Percentiles rank a stretch among this genome's conserved stretches.
These are phyloP conservation scores for Melanaphis sacchari DNA, from an alignment of 1,140 invertebrate genomes.

Conservation along the genomic window DNA sequence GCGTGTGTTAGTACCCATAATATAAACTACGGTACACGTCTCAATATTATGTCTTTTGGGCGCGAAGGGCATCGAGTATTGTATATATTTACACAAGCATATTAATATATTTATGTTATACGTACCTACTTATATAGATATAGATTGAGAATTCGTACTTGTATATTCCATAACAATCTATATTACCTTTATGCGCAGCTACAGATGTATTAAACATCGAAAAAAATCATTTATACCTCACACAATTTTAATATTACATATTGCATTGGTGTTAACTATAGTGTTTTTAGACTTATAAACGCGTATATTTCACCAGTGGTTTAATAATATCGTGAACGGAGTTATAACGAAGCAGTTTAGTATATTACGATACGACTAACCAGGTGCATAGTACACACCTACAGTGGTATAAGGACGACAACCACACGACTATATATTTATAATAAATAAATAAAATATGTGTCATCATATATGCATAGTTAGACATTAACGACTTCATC, in stretches of 20 bases:
- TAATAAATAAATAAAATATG: neutral
- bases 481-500: neutral
- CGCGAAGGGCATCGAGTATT: neutral
- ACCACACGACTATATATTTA: neutral
- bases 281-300: no score
- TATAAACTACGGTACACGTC: neutral
- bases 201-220: no score
- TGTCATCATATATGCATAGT: neutral
- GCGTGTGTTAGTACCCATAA: neutral
- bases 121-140: neutral
- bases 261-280: no score
- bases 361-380: neutral
- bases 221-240: no score
- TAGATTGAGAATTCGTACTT: neutral
- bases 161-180: neutral
- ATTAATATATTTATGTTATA: neutral
- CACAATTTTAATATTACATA: no score
- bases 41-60: neutral
- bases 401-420: neutral
- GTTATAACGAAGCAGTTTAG: neutral
- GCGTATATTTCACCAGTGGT: no score
- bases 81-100: neutral
- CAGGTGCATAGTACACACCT: neutral
- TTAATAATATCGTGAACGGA: neutral
- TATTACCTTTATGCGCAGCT: no score